Evolutionary conservation across 2,113 vertebrate genomes (phyloP).

Genomic region (Bos javanicus): DNA sequence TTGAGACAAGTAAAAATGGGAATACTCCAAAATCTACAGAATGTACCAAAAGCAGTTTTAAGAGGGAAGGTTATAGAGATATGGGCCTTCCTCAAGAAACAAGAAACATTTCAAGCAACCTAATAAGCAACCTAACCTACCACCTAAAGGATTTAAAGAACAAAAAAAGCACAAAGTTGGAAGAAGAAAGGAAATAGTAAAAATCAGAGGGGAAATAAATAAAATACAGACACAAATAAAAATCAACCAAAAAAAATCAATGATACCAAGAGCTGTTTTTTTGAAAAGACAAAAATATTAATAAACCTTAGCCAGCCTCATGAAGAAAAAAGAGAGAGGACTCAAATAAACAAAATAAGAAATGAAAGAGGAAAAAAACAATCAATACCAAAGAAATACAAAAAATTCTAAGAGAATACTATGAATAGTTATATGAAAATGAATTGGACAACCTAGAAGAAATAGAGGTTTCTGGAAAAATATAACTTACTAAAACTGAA

Average conservation of each 20-base stretch:
- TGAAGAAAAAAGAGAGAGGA: neutral
- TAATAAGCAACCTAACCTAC: neutral
- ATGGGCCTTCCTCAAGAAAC: neutral
- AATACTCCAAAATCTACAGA: neutral
- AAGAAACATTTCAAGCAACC: neutral
- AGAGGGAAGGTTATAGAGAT: neutral
- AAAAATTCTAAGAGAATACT: neutral
- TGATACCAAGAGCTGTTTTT: neutral
- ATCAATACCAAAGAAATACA: neutral
- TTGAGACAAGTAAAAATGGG: neutral
- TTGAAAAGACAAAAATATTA: neutral
- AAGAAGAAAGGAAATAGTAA: neutral
- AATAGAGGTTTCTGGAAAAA: neutral
- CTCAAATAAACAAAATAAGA: neutral
- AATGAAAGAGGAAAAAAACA: neutral
- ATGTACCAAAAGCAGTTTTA: neutral
- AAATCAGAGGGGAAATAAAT: neutral
- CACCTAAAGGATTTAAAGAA: neutral
- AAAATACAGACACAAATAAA: neutral
- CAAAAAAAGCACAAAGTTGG: neutral
- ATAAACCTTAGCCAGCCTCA: neutral
- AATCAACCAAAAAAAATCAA: neutral
- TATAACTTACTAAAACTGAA: neutral
- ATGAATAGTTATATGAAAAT: neutral
- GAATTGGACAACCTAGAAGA: neutral